Evolutionary conservation across 2,888 invertebrate genomes (phyloP).

Genomic region (Eupithecia vulgata): DNA sequence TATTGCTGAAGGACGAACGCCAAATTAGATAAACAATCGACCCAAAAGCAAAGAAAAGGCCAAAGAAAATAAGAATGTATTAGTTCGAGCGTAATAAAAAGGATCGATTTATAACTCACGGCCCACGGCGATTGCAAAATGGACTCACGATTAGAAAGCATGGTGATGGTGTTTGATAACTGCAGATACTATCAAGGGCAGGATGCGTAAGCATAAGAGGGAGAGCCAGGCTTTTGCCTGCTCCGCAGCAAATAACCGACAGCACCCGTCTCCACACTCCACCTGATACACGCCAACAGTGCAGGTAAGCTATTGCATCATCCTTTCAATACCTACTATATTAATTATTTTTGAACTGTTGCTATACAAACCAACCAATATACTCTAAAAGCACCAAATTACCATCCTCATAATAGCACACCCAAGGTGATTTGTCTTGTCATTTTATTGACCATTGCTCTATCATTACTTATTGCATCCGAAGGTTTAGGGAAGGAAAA

Average conservation of each 20-base stretch:
- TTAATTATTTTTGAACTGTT: constrained; percentile 11
- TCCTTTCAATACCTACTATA: constrained; percentile 3
- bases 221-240: constrained; percentile 79
- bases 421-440: constrained; percentile 27
- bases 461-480: constrained; percentile 23
- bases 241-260: constrained; percentile 73
- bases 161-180: constrained; percentile 75
- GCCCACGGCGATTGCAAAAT: constrained; percentile 81
- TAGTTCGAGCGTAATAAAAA: constrained; percentile 70
- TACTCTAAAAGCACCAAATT: constrained; percentile 16
- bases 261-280: constrained; percentile 67
- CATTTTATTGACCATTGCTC: constrained; percentile 28
- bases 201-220: constrained; percentile 83
- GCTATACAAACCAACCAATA: constrained; percentile 15
- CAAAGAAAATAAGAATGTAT: constrained; percentile 82
- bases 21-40: constrained; percentile 64
- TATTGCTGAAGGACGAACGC: constrained; percentile 70
- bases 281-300: constrained; percentile 69
- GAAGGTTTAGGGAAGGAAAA: constrained; percentile 39
- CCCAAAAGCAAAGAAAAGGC: constrained; percentile 78
- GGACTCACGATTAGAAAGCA: constrained; percentile 79
- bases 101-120: constrained; percentile 80
- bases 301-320: constrained; percentile 57
- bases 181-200: constrained; percentile 74
- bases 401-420: constrained; percentile 17